phyloP scores from a whole-genome alignment of 2,797 vertebrate genomes.

The Pangasius sanitwongsei region DNA sequence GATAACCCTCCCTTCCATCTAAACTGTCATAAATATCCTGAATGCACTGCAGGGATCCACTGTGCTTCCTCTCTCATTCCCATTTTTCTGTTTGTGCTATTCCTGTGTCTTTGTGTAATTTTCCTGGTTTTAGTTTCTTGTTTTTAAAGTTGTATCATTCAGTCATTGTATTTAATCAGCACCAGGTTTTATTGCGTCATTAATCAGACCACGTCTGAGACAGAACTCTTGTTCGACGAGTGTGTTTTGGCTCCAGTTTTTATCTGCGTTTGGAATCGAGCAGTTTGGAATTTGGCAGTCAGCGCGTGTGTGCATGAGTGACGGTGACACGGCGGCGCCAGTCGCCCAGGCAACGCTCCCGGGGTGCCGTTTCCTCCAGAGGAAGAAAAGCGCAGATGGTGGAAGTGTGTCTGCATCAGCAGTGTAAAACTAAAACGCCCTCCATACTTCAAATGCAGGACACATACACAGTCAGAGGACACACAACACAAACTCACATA shows the following conservation, averaged over 20 bases:
- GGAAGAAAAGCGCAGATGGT: slow-evolving; percentile 41
- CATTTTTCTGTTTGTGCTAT: background rate
- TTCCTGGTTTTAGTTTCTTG: background rate
- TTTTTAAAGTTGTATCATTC: background rate
- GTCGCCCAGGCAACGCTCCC: slow-evolving; percentile 31
- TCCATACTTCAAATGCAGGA: background rate
- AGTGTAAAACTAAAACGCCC: background rate
- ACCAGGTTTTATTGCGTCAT: background rate
- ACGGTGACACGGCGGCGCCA: background rate
- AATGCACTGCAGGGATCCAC: background rate
- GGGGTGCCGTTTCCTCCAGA: slow-evolving; percentile 32
- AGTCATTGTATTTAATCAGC: slow-evolving; percentile 9
- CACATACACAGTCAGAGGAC: background rate
- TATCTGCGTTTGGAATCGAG: slow-evolving; percentile 21
- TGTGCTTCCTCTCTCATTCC: background rate
- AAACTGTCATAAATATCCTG: background rate
- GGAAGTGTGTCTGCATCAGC: slow-evolving; percentile 20
- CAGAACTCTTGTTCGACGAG: background rate
- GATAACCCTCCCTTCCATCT: background rate
- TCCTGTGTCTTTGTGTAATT: background rate
- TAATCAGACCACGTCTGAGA: background rate
- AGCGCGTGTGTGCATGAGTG: slow-evolving; percentile 14
- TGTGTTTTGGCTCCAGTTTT: slow-evolving; percentile 21
- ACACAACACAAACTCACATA: background rate
- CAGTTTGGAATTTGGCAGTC: slow-evolving; percentile 28